Evolutionary conservation across 2,113 vertebrate genomes (phyloP).

Genomic region (Hypanus sabinus): DNA sequence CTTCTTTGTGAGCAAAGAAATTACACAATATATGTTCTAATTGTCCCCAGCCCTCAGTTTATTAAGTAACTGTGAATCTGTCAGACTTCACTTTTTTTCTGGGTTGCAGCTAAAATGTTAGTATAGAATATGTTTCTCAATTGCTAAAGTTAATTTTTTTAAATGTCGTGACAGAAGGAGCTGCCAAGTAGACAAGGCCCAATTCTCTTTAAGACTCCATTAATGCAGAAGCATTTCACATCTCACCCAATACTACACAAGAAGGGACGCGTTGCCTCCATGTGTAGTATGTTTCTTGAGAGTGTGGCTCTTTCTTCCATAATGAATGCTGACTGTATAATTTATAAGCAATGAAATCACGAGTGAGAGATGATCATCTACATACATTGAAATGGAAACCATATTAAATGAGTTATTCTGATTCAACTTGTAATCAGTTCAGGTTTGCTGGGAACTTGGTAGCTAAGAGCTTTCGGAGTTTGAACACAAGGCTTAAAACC

Average conservation of each 20-base stretch:
- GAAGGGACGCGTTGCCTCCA: slow-evolving; percentile 13
- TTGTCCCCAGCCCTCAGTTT: not conserved
- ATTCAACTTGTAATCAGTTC: slow-evolving; percentile 20
- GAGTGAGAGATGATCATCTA: slow-evolving; percentile 19
- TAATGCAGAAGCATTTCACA: slow-evolving; percentile 8
- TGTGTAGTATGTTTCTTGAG: not conserved
- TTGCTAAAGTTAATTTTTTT: not conserved
- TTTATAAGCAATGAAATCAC: not conserved
- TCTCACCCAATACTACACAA: slow-evolving; percentile 14
- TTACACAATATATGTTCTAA: not conserved
- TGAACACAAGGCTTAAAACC: too few relatives aligned
- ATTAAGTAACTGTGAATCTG: not conserved
- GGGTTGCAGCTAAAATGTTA: not conserved
- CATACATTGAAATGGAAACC: slow-evolving; percentile 13
- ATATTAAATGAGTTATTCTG: slow-evolving; percentile 1
- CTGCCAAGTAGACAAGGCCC: not conserved
- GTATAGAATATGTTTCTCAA: not conserved
- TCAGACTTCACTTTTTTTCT: not conserved
- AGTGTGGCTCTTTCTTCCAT: slow-evolving; percentile 16
- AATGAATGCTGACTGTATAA: slow-evolving; percentile 19
- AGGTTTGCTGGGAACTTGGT: not conserved
- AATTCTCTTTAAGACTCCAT: slow-evolving; percentile 15
- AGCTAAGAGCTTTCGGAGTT: not conserved
- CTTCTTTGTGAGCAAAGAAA: not conserved
- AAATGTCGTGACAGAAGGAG: not conserved